These are phyloP conservation scores for Luffia ferchaultella DNA, from an alignment of 2,888 invertebrate species.

Conservation along the genomic window DNA sequence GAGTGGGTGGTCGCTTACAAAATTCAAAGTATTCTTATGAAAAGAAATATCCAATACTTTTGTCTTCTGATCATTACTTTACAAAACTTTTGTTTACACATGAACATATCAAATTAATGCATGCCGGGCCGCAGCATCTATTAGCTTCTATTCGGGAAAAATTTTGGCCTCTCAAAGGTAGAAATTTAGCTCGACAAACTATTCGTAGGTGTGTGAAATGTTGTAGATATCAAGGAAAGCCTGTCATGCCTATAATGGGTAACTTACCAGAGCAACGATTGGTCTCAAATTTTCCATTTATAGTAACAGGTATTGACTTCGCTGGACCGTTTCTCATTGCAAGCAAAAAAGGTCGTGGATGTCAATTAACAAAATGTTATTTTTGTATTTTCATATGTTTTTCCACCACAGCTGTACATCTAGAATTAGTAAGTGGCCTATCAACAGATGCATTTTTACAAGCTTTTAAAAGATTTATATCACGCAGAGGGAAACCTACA, in stretches of 20 bases:
- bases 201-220: constrained; percentile 7
- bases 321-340: neutral
- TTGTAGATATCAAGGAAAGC: constrained; percentile 1
- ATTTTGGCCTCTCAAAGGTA: neutral
- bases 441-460: neutral
- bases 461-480: neutral
- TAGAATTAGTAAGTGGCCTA: neutral
- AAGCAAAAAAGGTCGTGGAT: neutral
- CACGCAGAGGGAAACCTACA: neutral
- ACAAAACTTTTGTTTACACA: too few species aligned
- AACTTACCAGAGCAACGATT: constrained; percentile 1
- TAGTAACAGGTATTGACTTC: neutral
- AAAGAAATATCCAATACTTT: too few species aligned
- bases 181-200: constrained; percentile 3
- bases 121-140: neutral
- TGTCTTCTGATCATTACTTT: too few species aligned
- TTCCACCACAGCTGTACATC: neutral
- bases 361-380: neutral
- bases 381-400: neutral
- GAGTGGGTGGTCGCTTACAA: too few species aligned
- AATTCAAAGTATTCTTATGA: too few species aligned
- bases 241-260: constrained; percentile 3
- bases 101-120: neutral
- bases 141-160: neutral
- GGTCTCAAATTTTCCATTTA: neutral